Conservation (phyloP, 1,140 invertebrate genomes). For the Melipona quadrifasciata region DNA sequence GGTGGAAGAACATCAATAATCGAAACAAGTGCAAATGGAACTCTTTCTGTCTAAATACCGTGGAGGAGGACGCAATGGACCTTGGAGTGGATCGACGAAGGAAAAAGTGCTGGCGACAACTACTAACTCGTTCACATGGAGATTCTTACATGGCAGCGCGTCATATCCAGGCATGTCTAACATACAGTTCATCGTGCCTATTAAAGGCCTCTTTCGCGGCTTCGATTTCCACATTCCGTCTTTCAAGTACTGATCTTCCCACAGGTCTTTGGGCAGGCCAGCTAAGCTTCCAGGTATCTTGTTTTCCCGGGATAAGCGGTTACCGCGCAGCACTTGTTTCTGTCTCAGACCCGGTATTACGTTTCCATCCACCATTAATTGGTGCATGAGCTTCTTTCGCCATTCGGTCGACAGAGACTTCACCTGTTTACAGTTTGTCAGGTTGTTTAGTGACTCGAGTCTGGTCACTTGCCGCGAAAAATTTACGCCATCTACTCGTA, state of each 20-base stretch:
- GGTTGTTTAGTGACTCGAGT: neutral
- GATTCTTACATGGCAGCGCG: conserved; percentile 9
- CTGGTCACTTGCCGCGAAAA: neutral
- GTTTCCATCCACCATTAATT: conserved; percentile 37
- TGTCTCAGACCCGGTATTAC: conserved; percentile 47
- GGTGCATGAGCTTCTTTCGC: conserved; percentile 49
- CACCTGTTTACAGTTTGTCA: conserved; percentile 14
- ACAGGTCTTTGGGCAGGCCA: conserved; percentile 1
- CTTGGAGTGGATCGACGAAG: too few species aligned
- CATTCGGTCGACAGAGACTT: conserved; percentile 2
- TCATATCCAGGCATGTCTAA: conserved; percentile 12
- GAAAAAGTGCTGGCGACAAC: neutral
- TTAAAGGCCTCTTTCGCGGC: conserved; percentile 46
- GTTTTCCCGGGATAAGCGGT: conserved; percentile 18
- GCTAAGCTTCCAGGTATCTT: conserved; percentile 27
- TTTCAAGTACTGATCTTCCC: conserved; percentile 7
- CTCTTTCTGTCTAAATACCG: too few species aligned
- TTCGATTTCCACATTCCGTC: conserved; percentile 48
- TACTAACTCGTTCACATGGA: neutral
- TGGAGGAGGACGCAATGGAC: too few species aligned
- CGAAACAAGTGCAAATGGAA: neutral
- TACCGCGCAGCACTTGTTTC: conserved; percentile 23
- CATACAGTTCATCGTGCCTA: conserved; percentile 18
- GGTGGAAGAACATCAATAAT: neutral
- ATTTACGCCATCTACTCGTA: neutral